A percentile compares a stretch with the other conserved stretches of the same genome.
These are phyloP conservation scores for Tromatobia lineatoria DNA, from an alignment of 2,888 invertebrate genomes.

Conservation along the genomic window DNA sequence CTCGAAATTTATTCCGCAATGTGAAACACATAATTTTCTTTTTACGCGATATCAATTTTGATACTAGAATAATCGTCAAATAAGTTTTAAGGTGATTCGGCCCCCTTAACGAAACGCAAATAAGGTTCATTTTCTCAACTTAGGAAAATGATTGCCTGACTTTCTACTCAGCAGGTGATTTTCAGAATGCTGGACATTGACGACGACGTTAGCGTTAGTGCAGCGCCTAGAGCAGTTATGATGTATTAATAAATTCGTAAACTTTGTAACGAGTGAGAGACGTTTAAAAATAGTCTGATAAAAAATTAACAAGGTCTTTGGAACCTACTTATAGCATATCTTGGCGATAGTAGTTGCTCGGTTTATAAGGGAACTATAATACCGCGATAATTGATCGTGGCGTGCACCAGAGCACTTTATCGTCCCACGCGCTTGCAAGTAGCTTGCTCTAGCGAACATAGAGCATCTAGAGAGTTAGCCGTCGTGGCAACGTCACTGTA, in stretches of 20 bases:
- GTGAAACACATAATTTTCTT: neutral
- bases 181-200: neutral
- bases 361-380: constrained; percentile 63
- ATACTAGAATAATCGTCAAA: too few relatives aligned
- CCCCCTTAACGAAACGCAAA: neutral
- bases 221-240: constrained; percentile 11
- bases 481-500: constrained; percentile 22
- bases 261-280: constrained; percentile 47
- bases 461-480: constrained; percentile 48
- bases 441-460: constrained; percentile 52
- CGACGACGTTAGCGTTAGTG: neutral
- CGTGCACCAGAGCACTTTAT: constrained; percentile 66
- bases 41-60: too few relatives aligned
- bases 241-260: constrained; percentile 42
- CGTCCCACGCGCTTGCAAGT: constrained; percentile 64
- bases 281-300: constrained; percentile 48
- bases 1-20: too few relatives aligned
- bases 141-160: neutral
- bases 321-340: constrained; percentile 50
- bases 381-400: constrained; percentile 68
- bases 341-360: constrained; percentile 48
- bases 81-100: too few relatives aligned
- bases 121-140: neutral
- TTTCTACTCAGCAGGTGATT: neutral
- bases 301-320: constrained; percentile 58